phyloP scores from a whole-genome alignment of 2,888 invertebrate species.

The Holacanthella duospinosa region DNA sequence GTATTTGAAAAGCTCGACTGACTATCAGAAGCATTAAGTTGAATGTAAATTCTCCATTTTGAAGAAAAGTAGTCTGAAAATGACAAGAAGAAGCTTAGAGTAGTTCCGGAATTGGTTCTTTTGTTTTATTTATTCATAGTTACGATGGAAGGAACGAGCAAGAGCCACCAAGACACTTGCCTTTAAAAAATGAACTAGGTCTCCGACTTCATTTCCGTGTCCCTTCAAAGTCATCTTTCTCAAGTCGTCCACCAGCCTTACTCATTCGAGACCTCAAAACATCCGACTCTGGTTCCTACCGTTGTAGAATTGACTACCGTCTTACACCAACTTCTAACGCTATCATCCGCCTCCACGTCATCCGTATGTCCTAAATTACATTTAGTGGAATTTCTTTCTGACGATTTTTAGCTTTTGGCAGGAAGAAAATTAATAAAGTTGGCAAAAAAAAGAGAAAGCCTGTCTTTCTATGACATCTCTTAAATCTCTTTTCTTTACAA shows the following conservation, averaged over 20 bases:
- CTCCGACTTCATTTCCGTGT: conserved; percentile 35
- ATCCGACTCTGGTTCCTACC: conserved; percentile 54
- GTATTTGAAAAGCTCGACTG: too few species aligned
- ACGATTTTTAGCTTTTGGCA: neutral
- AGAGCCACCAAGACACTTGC: conserved; percentile 33
- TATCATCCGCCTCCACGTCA: conserved; percentile 71
- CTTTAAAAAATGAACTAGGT: conserved; percentile 36
- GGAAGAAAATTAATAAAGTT: too few species aligned
- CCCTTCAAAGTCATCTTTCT: conserved; percentile 13
- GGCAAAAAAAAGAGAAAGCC: too few species aligned
- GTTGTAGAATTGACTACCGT: conserved; percentile 79
- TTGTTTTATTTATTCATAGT: conserved; percentile 24
- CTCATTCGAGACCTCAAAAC: conserved; percentile 33
- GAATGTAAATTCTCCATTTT: too few species aligned
- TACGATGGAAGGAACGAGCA: conserved; percentile 34
- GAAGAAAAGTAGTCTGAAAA: too few species aligned
- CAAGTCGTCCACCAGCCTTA: conserved; percentile 31
- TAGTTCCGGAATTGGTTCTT: too few species aligned
- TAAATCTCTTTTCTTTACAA: neutral
- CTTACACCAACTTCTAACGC: conserved; percentile 81
- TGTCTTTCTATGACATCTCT: neutral
- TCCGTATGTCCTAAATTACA: conserved; percentile 51
- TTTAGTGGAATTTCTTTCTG: neutral
- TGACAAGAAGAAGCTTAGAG: too few species aligned
- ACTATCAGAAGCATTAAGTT: too few species aligned